Percentiles rank a stretch among this genome's conserved stretches.
These are phyloP conservation scores for Melanotaenia maccullochi DNA, from an alignment of 2,797 vertebrate species.

Conservation along the genomic window DNA sequence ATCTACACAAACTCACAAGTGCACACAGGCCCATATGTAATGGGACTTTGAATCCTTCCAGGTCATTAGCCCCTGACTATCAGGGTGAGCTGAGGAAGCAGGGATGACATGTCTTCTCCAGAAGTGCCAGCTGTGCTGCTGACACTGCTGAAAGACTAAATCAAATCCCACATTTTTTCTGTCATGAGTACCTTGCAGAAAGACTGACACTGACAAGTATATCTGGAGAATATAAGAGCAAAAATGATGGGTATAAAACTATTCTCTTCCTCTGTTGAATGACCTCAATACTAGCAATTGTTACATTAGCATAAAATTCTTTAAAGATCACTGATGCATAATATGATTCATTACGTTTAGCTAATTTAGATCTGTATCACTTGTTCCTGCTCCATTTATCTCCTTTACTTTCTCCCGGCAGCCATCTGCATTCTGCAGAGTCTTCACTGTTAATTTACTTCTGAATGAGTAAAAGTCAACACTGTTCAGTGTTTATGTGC, in stretches of 20 bases:
- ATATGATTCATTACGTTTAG: background rate
- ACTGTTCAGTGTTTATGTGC: slow-evolving; percentile 31
- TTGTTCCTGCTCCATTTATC: background rate
- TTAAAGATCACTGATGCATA: background rate
- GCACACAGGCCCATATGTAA: slow-evolving; percentile 56
- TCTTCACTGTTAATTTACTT: slow-evolving; percentile 26
- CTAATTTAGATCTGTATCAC: background rate
- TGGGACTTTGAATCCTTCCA: slow-evolving; percentile 66
- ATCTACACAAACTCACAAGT: slow-evolving; percentile 9
- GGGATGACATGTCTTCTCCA: slow-evolving; percentile 55
- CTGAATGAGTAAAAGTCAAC: slow-evolving; percentile 31
- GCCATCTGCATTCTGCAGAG: slow-evolving; percentile 13
- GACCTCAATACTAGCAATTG: background rate
- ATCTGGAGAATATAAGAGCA: background rate
- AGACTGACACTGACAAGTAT: background rate
- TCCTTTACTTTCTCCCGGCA: background rate
- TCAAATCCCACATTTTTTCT: slow-evolving; percentile 2
- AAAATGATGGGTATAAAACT: background rate
- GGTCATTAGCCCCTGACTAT: slow-evolving; percentile 75
- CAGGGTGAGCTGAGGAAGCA: slow-evolving; percentile 60
- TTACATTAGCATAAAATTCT: slow-evolving; percentile 1
- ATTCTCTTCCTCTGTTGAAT: background rate
- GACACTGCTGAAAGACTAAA: slow-evolving; percentile 48
- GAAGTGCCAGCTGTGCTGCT: slow-evolving; percentile 69
- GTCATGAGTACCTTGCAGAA: too few species aligned